phyloP scores from a whole-genome alignment of 2,888 invertebrate genomes.

The Stenolophus ochropezus region DNA sequence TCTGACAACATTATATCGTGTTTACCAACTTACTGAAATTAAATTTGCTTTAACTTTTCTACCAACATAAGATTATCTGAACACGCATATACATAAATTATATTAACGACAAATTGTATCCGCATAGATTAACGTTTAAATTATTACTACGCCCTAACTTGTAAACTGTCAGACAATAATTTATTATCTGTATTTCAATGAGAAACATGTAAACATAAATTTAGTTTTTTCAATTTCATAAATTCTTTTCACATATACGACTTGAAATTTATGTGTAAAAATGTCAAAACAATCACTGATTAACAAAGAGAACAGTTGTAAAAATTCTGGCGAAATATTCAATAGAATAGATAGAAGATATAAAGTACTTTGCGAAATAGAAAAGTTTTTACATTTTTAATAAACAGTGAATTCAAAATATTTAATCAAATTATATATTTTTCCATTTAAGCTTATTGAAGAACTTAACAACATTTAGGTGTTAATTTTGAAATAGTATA shows the following conservation, averaged over 20 bases:
- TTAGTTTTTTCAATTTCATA: not conserved
- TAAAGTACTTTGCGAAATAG: conserved; percentile 32
- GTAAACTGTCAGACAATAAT: not conserved
- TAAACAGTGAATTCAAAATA: too few species aligned
- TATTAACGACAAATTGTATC: not conserved
- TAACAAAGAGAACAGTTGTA: not conserved
- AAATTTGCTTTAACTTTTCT: conserved; percentile 8
- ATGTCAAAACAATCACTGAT: not conserved
- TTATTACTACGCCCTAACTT: not conserved
- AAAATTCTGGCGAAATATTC: too few species aligned
- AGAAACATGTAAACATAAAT: not conserved
- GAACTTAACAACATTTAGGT: too few species aligned
- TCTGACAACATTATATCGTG: conserved; percentile 39
- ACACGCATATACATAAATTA: conserved; percentile 17
- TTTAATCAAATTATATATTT: too few species aligned
- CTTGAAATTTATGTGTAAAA: not conserved
- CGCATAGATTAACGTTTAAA: conserved; percentile 21
- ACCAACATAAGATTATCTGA: conserved; percentile 8
- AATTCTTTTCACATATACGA: not conserved
- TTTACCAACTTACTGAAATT: conserved; percentile 45
- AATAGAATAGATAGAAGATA: too few species aligned
- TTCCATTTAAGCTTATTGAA: too few species aligned
- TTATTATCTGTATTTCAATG: conserved; percentile 7
- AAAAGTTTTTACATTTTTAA: too few species aligned
- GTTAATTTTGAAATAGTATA: too few species aligned